These are phyloP conservation scores for Xenus cinereus DNA, from an alignment of 2,113 vertebrate species.

Conservation along the genomic window DNA sequence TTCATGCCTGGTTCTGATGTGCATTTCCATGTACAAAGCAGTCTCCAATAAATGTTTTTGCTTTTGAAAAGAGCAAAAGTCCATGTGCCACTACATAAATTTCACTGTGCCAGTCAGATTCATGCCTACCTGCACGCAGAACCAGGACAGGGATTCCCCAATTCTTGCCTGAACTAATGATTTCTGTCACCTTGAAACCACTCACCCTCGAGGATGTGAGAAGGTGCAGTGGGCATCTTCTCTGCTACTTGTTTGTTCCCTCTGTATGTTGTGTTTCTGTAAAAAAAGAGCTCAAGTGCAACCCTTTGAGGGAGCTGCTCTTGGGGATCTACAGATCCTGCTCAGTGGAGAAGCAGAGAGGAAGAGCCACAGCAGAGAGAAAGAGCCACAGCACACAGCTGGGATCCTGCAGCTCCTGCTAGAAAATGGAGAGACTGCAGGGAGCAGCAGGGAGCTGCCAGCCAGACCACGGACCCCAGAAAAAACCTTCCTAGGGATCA, in stretches of 20 bases:
- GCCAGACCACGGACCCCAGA: not conserved
- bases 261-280: not conserved
- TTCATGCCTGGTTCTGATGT: not conserved
- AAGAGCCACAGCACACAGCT: not conserved
- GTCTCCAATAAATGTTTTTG: not conserved
- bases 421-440: not conserved
- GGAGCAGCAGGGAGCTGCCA: not conserved
- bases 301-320: not conserved
- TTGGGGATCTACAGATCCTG: not conserved
- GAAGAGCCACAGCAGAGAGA: not conserved
- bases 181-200: not conserved
- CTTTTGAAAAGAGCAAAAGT: not conserved
- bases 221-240: not conserved
- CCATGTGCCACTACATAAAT: rapidly evolving
- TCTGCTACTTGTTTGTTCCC: not conserved
- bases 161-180: not conserved
- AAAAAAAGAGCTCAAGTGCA: not conserved
- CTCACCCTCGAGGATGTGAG: not conserved
- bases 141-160: not conserved
- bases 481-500: not conserved
- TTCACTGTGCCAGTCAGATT: not conserved
- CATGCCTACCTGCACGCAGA: rapidly evolving
- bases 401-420: not conserved
- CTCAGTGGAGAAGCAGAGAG: not conserved
- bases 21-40: not conserved